Evolutionary conservation across 2,797 vertebrate genomes (phyloP).

Genomic region (Semotilus atromaculatus): DNA sequence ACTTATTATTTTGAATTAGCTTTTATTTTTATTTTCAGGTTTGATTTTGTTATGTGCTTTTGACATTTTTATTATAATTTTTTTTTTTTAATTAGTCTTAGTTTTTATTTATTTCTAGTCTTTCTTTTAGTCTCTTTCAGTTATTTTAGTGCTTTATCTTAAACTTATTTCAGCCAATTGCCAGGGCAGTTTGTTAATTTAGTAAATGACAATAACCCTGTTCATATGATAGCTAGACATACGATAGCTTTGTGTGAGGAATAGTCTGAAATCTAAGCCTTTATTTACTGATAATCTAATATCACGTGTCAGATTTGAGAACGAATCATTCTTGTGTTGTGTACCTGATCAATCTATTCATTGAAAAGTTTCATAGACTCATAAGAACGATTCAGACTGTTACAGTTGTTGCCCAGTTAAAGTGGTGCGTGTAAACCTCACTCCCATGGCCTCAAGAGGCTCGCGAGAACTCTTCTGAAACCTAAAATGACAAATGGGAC

Average conservation of each 20-base stretch:
- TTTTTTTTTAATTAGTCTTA: no score
- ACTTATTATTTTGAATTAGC: not conserved
- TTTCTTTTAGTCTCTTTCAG: not conserved
- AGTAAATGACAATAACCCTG: not conserved
- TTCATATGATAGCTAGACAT: not conserved
- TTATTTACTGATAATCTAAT: not conserved
- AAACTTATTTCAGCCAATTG: no score
- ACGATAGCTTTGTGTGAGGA: not conserved
- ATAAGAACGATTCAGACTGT: not conserved
- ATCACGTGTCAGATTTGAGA: not conserved
- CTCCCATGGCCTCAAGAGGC: not conserved
- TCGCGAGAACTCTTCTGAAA: no score
- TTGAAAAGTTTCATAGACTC: not conserved
- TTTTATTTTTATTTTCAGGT: not conserved
- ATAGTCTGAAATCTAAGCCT: not conserved
- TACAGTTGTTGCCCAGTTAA: no score
- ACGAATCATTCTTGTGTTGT: not conserved
- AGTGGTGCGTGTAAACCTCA: no score
- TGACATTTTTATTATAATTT: not conserved
- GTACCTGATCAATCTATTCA: not conserved
- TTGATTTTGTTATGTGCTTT: not conserved
- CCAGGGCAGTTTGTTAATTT: not conserved
- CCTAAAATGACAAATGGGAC: no score
- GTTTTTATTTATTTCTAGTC: not conserved
- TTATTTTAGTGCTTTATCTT: not conserved